Percentiles rank a stretch among this genome's conserved stretches.
Evolutionary conservation across 1,140 invertebrate species (phyloP).

Genomic region (Conus betulinus): DNA sequence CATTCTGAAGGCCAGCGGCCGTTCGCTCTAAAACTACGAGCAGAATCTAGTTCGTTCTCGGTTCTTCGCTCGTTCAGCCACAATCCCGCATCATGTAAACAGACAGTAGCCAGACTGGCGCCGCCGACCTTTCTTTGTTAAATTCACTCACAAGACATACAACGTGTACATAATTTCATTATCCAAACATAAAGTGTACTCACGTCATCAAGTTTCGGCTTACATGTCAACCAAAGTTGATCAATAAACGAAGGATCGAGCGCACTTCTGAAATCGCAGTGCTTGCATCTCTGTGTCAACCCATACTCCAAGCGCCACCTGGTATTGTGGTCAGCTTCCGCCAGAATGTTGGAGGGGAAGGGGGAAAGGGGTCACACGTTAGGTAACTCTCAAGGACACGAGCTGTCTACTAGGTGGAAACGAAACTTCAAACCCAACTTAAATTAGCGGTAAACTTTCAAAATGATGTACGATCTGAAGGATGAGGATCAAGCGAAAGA

Average conservation of each 20-base stretch:
- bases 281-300: not conserved
- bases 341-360: not conserved
- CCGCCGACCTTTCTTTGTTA: not conserved
- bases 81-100: constrained; percentile 1
- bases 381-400: constrained; percentile 35
- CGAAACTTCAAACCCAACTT: not conserved
- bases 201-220: constrained; percentile 25
- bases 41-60: too few species aligned
- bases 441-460: not conserved
- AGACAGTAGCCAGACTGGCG: not conserved
- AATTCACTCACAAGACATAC: not conserved
- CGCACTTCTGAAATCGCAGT: constrained; percentile 10
- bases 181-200: not conserved
- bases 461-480: constrained; percentile 82
- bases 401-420: not conserved
- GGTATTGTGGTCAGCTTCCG: constrained; percentile 25
- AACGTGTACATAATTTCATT: not conserved
- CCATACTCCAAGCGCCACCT: constrained; percentile 26
- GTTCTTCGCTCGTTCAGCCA: not conserved
- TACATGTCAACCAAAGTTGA: not conserved
- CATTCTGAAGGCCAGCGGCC: too few species aligned
- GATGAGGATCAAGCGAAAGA: constrained; percentile 89
- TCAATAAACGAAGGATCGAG: not conserved
- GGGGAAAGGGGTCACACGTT: not conserved
- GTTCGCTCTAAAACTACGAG: too few species aligned